A percentile compares a stretch with the other conserved stretches of the same genome.
Conservation (phyloP, 2,888 invertebrate species). For the Tanypteryx hageni region DNA sequence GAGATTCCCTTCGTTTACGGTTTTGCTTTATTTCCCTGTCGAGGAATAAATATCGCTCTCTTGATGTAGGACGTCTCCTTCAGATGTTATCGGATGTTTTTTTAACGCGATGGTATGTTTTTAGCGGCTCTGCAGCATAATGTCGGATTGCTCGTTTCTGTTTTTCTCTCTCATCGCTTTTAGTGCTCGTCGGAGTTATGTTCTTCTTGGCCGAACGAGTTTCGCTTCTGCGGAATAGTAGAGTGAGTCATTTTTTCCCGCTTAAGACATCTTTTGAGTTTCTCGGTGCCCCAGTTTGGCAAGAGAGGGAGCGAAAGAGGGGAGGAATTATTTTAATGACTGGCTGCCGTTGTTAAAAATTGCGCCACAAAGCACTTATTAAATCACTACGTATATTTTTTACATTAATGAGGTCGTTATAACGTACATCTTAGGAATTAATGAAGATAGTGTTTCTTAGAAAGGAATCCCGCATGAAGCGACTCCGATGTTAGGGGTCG, state of each 20-base stretch:
- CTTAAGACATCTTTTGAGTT: neutral
- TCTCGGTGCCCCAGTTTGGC: neutral
- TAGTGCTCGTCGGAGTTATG: no score
- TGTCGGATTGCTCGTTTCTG: neutral
- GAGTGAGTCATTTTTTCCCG: no score
- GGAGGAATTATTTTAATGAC: neutral
- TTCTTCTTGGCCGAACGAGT: no score
- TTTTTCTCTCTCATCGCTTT: neutral
- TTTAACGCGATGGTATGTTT: neutral
- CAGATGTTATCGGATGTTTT: slow-evolving; percentile 8
- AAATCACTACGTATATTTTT: neutral
- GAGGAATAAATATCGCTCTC: neutral
- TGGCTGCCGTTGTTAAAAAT: neutral
- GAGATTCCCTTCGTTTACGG: neutral
- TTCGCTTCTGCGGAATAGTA: no score
- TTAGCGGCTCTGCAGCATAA: neutral
- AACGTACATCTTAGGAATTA: neutral
- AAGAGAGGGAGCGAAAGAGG: neutral
- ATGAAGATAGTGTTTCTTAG: neutral
- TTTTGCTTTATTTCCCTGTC: neutral
- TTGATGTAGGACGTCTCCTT: neutral
- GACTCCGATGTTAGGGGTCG: no score
- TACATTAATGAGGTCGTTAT: slow-evolving; percentile 20
- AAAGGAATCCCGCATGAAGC: neutral
- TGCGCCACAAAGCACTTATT: neutral